Base-by-base conservation (phyloP, 2,113 vertebrate genomes). In the Chaenocephalus aceratus region DNA sequence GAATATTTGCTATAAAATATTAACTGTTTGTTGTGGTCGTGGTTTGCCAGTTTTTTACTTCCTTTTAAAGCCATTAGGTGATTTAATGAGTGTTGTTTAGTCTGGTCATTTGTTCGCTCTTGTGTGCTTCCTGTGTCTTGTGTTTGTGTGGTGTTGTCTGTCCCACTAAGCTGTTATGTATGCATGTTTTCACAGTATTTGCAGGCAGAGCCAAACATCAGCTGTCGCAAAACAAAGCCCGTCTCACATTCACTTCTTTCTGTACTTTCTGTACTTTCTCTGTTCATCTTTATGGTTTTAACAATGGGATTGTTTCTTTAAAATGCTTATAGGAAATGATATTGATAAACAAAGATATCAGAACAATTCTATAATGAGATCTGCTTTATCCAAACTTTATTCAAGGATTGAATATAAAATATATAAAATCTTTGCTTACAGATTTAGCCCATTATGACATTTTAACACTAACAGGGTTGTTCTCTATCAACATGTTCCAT, bases 111-210 rank as follows among this genome's bases (percentile, higher is more conserved):
- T 79, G 46, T 85, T 72, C 5, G 8, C 64, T 34, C 77, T 53
- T 53, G 45, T 80, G 75, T 75, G 21, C 70, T 18, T 72, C 75
- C 70, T 68, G 46, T 80, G 53, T 87, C 75, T 62, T 73, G 30
- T 88, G 68, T 85, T 79, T 68, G 52, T 83, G 51, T 84, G 14
- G 70, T 75, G 41, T 74, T 54, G 68, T 88, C 49, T 86, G 73
- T 68, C 61, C 64, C 72, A 48, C 65, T 58, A 46, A 14, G 53
- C 65, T 88, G 67, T 79, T 75, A 54, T 84, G 62, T 87, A 34
- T 93, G 89, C 88, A 84, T 88, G 77, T 80, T 67, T 58, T 58
- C 66, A 72, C 56, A 65, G 41, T 52, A 64, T 82, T 63, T 53
- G 9, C 71, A 73, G 76, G 58, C 60, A 79, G 21, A 65, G 63